Evolutionary conservation across 2,797 vertebrate species (phyloP), one percentile per base, ranked within the genome.

Genomic region (Nyctibius grandis): DNA sequence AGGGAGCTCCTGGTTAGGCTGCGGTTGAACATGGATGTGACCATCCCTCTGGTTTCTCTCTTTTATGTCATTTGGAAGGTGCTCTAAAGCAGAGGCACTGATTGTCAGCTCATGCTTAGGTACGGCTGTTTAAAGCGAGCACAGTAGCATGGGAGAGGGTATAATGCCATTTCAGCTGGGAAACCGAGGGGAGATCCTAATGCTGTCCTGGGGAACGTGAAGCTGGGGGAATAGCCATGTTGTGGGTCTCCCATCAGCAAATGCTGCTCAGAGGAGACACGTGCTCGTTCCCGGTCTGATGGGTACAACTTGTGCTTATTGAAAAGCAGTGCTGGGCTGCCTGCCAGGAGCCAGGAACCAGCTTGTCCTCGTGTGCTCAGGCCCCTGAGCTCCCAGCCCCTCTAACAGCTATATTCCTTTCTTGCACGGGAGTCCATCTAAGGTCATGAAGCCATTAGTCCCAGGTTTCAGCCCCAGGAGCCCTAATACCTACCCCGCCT

Each of bases 231-330:
- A 33, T 56, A 75, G 53, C 31, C 1, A 1, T 8, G 0, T 3
- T 20, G 38, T 40, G 64, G 34, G 53, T 90, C 65, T 86, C 57
- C 34, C 33, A 6, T 91, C 65, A 68, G 56, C 29, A 50, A 60
- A 47, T 12, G 18, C 54, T 56, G 51, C 51, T 85, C 0, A 1
- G 51, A 45, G 34, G 63, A 79, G 74, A 33, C 0, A 0, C 0
- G 3, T 0, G 0, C 64, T 85, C 0, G 0, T 79, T 93, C 75
- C 42, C 0, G 0, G 8, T 57, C 67, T 0, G 1, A 44, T 59
- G 53, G 64, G 48, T 85, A 64, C 17, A 5, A 65, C 68, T 82
- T 79, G 44, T 26, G 18, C 80, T 48, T n/a, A 21, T n/a, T 74
- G 95, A 84, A 91, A 73, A 91, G 59, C 83, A 40, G 42, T 0